These are phyloP conservation scores for Pteruthius melanotis DNA, from an alignment of 2,113 vertebrate genomes.

Conservation along the genomic window DNA sequence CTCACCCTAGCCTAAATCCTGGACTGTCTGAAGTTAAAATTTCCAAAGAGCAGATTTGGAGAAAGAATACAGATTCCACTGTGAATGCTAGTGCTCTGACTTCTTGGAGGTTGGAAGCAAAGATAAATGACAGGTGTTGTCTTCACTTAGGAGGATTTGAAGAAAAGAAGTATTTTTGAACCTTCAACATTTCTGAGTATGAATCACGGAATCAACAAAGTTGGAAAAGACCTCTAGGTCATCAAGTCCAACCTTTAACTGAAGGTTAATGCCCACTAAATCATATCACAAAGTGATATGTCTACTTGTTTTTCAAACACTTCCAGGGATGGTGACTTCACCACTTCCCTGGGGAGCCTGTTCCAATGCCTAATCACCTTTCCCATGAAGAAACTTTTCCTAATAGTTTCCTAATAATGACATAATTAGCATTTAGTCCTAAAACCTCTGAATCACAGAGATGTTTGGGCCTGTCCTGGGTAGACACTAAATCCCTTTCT, in stretches of 20 bases:
- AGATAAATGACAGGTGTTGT: background rate
- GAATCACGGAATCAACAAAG: background rate
- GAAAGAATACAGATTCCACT: background rate
- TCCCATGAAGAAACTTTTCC: rapidly evolving
- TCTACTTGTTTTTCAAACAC: background rate
- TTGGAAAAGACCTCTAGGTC: background rate
- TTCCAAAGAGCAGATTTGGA: background rate
- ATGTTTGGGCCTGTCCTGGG: background rate
- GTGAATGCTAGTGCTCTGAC: background rate
- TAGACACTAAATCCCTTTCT: background rate
- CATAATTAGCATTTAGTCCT: background rate
- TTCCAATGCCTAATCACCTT: background rate
- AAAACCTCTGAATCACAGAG: background rate
- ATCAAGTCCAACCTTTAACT: rapidly evolving
- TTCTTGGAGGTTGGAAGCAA: background rate
- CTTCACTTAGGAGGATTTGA: background rate
- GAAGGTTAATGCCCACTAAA: background rate
- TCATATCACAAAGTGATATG: background rate
- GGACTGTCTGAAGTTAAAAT: background rate
- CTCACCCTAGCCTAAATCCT: background rate
- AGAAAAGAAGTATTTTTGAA: background rate
- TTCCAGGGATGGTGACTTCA: background rate
- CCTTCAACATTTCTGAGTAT: background rate
- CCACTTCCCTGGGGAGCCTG: background rate
- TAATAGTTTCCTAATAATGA: background rate